Percentiles rank a stretch among this genome's conserved stretches.
These are phyloP conservation scores for Channa maculata DNA, from an alignment of 2,113 vertebrate genomes.

Conservation along the genomic window DNA sequence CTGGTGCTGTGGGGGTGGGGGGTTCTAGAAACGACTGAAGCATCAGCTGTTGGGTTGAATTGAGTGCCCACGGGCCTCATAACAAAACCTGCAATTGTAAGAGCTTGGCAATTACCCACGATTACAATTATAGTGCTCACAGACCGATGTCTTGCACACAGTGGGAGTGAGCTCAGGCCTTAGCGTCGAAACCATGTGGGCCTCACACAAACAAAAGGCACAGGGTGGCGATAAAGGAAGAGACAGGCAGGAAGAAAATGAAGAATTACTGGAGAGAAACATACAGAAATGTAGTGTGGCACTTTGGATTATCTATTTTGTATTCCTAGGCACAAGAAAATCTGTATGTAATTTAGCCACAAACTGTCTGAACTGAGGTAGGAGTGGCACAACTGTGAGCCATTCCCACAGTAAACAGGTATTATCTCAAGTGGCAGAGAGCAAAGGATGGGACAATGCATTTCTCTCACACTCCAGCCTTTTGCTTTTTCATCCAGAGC, in stretches of 20 bases:
- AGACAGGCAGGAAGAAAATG: background rate
- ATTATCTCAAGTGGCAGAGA: slow-evolving; percentile 63
- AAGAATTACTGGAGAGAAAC: slow-evolving; percentile 20
- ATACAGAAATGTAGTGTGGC: slow-evolving; percentile 11
- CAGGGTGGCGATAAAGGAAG: background rate
- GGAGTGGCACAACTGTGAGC: slow-evolving; percentile 41
- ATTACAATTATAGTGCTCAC: slow-evolving; percentile 44
- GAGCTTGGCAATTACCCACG: slow-evolving; percentile 41
- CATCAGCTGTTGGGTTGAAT: slow-evolving; percentile 1
- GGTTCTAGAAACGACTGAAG: slow-evolving; percentile 6
- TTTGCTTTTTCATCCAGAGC: slow-evolving; percentile 38
- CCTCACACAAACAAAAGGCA: slow-evolving; percentile 37
- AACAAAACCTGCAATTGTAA: slow-evolving; percentile 57
- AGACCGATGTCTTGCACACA: slow-evolving; percentile 32
- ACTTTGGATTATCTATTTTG: slow-evolving; percentile 32
- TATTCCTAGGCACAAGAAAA: slow-evolving; percentile 54
- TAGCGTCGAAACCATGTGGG: slow-evolving; percentile 11
- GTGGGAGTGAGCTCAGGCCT: slow-evolving; percentile 23
- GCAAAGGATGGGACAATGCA: slow-evolving; percentile 41
- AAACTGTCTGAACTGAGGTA: slow-evolving; percentile 7
- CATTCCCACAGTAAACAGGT: slow-evolving; percentile 62
- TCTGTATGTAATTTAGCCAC: slow-evolving; percentile 56
- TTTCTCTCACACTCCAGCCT: slow-evolving; percentile 42
- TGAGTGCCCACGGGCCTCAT: slow-evolving; percentile 18
- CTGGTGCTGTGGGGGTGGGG: background rate